A percentile compares a stretch with the other conserved stretches of the same genome.
Conservation (phyloP, 1,140 invertebrate genomes). For the Drosophila sp. region DNA sequence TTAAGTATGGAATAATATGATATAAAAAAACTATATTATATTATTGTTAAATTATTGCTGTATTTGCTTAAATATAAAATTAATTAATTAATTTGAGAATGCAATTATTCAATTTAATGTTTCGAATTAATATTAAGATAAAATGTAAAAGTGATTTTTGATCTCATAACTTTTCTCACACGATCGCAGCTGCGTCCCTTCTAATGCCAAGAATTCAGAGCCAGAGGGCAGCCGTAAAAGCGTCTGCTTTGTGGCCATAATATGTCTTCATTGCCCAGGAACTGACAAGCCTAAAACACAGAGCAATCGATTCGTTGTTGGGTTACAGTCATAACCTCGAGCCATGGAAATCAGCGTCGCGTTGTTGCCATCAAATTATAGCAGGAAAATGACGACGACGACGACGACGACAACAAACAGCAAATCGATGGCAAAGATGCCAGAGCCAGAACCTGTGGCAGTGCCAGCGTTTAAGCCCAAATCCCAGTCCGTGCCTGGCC, state of each 20-base stretch:
- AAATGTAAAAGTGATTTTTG: neutral
- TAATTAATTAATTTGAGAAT: too few relatives aligned
- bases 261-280: slow-evolving; percentile 66
- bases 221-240: slow-evolving; percentile 32
- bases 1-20: too few relatives aligned
- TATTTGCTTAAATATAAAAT: too few relatives aligned
- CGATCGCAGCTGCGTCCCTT: slow-evolving; percentile 1
- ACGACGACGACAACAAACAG: slow-evolving; percentile 46
- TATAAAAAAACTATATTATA: too few relatives aligned
- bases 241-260: slow-evolving; percentile 35
- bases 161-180: neutral
- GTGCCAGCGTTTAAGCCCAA: slow-evolving; percentile 2
- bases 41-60: too few relatives aligned
- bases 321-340: slow-evolving; percentile 34
- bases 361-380: slow-evolving; percentile 55
- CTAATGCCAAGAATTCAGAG: slow-evolving; percentile 14
- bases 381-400: too few relatives aligned
- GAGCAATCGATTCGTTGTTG: slow-evolving; percentile 31
- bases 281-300: slow-evolving; percentile 45
- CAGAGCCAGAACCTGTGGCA: too few relatives aligned
- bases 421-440: slow-evolving; percentile 53
- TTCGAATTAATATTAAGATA: neutral
- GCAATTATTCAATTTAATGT: too few relatives aligned
- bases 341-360: slow-evolving; percentile 64
- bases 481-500: slow-evolving; percentile 1